These are phyloP conservation scores for Drosophila ercepeae DNA, from an alignment of 1,140 invertebrate genomes.

Conservation along the genomic window DNA sequence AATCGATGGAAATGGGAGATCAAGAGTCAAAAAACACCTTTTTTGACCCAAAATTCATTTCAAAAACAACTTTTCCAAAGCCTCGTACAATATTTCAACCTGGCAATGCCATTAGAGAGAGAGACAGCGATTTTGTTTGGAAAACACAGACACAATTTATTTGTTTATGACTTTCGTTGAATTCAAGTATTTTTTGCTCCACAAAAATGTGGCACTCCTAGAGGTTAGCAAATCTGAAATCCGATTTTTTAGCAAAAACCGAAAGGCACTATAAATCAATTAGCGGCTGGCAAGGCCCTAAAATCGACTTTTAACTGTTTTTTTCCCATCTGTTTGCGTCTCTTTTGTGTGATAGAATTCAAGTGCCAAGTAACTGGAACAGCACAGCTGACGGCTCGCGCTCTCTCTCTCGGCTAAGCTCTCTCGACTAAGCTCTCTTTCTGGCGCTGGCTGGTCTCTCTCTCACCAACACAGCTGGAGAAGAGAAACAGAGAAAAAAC, in stretches of 20 bases:
- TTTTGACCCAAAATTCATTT: neutral
- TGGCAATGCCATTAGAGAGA: neutral
- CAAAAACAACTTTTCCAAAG: neutral
- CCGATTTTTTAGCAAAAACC: neutral
- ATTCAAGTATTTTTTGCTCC: no score
- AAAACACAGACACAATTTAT: neutral
- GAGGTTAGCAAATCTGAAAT: no score
- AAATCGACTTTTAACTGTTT: constrained; percentile 15
- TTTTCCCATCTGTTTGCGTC: constrained; percentile 26
- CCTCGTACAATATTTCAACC: neutral
- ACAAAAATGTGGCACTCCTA: no score
- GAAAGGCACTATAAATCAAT: constrained; percentile 44
- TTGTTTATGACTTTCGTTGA: neutral
- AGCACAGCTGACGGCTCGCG: constrained; percentile 64
- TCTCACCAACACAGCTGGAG: constrained; percentile 47
- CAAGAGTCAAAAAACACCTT: neutral
- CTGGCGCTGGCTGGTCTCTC: constrained; percentile 4
- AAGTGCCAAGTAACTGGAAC: constrained; percentile 56
- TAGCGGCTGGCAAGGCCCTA: constrained; percentile 44
- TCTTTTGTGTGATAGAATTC: constrained; percentile 46
- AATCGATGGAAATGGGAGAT: constrained; percentile 9
- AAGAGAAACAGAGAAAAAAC: constrained; percentile 56
- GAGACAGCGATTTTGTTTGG: neutral
- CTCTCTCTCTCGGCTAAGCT: constrained; percentile 14
- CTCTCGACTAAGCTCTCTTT: constrained; percentile 24